These are phyloP conservation scores for Orientallactaga bullata DNA, from an alignment of 2,113 vertebrate species.

Conservation along the genomic window DNA sequence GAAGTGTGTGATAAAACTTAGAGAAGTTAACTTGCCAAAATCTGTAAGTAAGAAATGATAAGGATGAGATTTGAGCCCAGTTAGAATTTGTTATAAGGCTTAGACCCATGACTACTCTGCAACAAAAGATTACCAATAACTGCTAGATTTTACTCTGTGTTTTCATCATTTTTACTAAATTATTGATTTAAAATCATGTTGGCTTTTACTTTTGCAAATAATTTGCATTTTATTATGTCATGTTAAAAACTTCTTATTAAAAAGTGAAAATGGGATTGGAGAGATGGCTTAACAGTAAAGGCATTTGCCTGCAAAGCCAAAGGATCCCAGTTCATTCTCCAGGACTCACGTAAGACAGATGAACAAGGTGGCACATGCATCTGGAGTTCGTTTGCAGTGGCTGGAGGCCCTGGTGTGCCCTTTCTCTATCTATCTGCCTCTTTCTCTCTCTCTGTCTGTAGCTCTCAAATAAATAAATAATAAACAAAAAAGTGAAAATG, in stretches of 20 bases:
- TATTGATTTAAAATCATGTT: conserved; percentile 10
- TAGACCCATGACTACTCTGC: background rate
- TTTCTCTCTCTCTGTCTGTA: no score
- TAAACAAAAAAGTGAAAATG: no score
- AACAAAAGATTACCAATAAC: background rate
- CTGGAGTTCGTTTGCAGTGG: no score
- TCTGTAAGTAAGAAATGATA: background rate
- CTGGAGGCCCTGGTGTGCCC: no score
- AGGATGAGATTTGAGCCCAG: background rate
- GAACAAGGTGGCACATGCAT: no score
- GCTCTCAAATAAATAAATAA: no score
- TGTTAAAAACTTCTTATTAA: conserved; percentile 27
- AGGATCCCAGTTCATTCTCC: no score
- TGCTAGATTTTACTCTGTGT: background rate
- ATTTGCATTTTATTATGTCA: conserved; percentile 23
- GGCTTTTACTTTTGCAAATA: conserved; percentile 40
- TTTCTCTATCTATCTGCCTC: no score
- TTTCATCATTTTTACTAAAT: conserved; percentile 23
- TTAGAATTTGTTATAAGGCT: background rate
- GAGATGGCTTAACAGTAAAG: no score
- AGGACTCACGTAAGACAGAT: no score
- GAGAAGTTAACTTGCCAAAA: background rate
- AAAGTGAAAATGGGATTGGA: conserved; percentile 21
- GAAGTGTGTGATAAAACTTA: background rate
- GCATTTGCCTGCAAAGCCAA: no score